Evolutionary conservation across 2,797 vertebrate genomes (phyloP), one percentile per base, ranked within the genome.

Genomic region (Crocidura indochinensis): DNA sequence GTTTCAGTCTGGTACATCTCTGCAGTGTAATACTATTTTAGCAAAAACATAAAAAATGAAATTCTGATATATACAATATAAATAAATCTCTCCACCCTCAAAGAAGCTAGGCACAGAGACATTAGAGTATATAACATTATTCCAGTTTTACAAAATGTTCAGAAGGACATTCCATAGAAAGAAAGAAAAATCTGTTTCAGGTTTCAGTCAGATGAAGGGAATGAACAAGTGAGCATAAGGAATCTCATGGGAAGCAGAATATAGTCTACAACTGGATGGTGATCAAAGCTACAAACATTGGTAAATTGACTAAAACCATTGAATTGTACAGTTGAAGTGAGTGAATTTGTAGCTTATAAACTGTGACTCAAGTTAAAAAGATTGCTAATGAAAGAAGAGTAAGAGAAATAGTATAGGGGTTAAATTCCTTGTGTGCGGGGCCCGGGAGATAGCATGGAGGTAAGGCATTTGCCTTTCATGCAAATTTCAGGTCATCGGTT

Each of bases 341-440:
- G n/a, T 47, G 46, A 68, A 14, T 51, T 92, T 64, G 31, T 65
- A 26, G 15, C 20, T 24, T 69, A 5, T 53, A 75, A 68, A 69
- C 64, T 83, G 20, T 17, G 85, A 78, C 46, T 65, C 84, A 64
- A 10, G 27, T 31, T 67, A 77, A 88, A 53, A 53, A 62, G 17
- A 53, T 64, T 27, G 47, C 15, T 27, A 53, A 27, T 71, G 26
- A 71, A 26, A 19, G 74, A 72, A 10, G 56, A 20, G 56, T 60
- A 17, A 60, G 56, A 20, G 56, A 60, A 6, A 60, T 60, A 60
- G 15, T 60, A 60, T 19, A 22, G 19, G 56, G 3, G 56, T 20
- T 20, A 60, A 60, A 20, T 17, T 20, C 38, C 38, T 38, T 38
- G 38, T 38, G 38, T 38, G 38, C 38, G n/a, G n/a, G n/a, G n/a